Conservation (phyloP, 2,113 vertebrate genomes). For the Chaetura pelagica region DNA sequence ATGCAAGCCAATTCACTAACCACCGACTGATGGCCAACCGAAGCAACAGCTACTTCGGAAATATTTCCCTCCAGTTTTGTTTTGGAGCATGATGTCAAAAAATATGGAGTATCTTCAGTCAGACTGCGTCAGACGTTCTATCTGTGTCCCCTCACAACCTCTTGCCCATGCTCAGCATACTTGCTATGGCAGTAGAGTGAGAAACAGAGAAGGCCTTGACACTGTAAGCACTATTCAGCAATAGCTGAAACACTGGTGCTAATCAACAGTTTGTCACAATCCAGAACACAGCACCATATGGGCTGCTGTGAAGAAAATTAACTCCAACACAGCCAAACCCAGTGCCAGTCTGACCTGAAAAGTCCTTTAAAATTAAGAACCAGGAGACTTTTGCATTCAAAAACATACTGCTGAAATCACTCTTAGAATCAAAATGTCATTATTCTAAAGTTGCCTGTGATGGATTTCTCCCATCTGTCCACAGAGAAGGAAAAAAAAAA, state of each 20-base stretch:
- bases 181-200: not conserved
- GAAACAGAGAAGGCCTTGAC: not conserved
- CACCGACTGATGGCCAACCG: not conserved
- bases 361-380: not conserved
- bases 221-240: not conserved
- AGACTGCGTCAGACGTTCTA: not conserved
- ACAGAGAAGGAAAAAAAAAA: not conserved
- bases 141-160: not conserved
- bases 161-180: not conserved
- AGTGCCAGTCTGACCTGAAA: constrained; percentile 3
- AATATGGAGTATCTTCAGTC: not conserved
- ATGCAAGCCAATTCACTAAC: not conserved
- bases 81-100: not conserved
- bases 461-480: not conserved
- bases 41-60: not conserved
- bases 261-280: not conserved
- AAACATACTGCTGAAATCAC: not conserved
- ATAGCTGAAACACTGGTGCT: not conserved
- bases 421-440: not conserved
- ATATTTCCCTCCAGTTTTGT: not conserved
- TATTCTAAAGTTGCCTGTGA: not conserved
- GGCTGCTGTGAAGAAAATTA: not conserved
- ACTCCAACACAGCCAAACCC: not conserved
- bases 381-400: not conserved
- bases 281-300: constrained; percentile 40